phyloP scores from a whole-genome alignment of 2,113 vertebrate species.

The Beaufortia kweichowensis region DNA sequence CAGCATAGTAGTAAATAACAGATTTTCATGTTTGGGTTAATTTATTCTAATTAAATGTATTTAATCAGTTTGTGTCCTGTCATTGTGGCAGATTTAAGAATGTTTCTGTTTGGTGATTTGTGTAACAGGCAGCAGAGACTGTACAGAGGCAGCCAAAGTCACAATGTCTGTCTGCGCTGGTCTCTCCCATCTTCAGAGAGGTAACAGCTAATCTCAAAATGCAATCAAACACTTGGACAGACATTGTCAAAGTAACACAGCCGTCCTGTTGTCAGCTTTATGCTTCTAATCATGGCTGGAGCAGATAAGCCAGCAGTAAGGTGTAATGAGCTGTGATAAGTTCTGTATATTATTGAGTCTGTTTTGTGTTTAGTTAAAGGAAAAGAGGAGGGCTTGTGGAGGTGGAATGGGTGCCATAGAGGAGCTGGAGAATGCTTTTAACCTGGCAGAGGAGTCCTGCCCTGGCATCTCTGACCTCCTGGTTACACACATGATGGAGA shows the following conservation, averaged over 20 bases:
- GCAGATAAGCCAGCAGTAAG: conserved; percentile 10
- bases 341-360: neutral
- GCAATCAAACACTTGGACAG: neutral
- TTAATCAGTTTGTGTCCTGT: no score
- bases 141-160: conserved; percentile 94
- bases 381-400: conserved; percentile 82
- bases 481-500: conserved; percentile 83
- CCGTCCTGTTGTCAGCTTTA: neutral
- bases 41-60: no score
- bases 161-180: conserved; percentile 90
- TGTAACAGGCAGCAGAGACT: conserved; percentile 74
- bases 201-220: conserved; percentile 62
- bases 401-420: conserved; percentile 89
- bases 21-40: no score
- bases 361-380: conserved; percentile 49
- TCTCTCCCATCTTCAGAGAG: conserved; percentile 96
- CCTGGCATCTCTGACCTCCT: conserved; percentile 88
- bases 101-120: neutral
- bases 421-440: conserved; percentile 97
- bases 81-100: no score
- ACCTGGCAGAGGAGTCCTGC: conserved; percentile 88
- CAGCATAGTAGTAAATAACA: no score
- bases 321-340: neutral
- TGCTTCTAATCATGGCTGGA: neutral
- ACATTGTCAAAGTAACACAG: neutral